Percentiles rank a stretch among this genome's conserved stretches.
phyloP scores from a whole-genome alignment of 2,113 vertebrate species.

The Chinchilla lanigera region DNA sequence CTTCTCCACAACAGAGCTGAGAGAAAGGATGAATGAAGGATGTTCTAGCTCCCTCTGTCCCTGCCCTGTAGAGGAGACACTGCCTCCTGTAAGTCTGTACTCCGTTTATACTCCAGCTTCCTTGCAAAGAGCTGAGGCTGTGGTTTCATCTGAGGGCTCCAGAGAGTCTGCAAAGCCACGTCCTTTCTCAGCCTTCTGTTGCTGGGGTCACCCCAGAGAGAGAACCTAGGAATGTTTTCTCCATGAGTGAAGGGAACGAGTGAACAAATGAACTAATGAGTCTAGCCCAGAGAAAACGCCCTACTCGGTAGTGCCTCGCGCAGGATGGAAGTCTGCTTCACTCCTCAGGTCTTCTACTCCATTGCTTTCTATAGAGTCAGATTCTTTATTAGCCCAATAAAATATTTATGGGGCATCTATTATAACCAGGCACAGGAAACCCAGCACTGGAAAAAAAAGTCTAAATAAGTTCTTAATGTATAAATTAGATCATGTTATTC shows the following conservation, averaged over 20 bases:
- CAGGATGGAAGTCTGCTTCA: background rate
- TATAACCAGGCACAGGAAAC: conserved; percentile 28
- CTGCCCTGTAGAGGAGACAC: background rate
- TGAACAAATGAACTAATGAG: background rate
- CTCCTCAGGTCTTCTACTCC: background rate
- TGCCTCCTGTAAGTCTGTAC: background rate
- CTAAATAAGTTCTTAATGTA: conserved; percentile 10
- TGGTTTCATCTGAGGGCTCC: background rate
- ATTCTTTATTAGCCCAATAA: conserved; percentile 33
- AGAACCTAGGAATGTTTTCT: background rate
- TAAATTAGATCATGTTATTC: background rate
- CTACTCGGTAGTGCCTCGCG: background rate
- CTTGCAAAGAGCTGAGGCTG: background rate
- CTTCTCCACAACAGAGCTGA: background rate
- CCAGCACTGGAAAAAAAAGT: background rate
- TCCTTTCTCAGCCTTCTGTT: background rate
- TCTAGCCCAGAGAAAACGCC: background rate
- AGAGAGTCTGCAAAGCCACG: background rate
- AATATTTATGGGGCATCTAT: conserved; percentile 32
- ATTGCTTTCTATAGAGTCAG: background rate
- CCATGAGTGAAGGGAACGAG: background rate
- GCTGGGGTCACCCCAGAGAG: background rate
- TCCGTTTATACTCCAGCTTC: background rate
- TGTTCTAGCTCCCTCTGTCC: background rate
- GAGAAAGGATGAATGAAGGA: background rate